Evolutionary conservation across 2,888 invertebrate species (phyloP).

Genomic region (Physocephala rufipes): DNA sequence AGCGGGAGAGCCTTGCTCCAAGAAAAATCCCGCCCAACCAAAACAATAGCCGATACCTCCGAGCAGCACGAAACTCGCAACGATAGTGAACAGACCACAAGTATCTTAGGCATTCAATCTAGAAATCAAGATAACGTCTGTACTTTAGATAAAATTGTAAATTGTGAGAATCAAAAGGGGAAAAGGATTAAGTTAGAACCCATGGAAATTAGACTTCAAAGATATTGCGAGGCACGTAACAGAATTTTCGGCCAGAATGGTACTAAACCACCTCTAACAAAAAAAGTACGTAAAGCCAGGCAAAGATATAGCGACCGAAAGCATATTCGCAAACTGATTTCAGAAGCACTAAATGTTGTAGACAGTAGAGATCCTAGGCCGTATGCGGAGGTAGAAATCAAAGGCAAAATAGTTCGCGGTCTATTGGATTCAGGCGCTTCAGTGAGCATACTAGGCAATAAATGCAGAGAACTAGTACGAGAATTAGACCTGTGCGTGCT

Average conservation of each 20-base stretch:
- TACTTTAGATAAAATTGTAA: neutral
- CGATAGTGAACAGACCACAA: too few species aligned
- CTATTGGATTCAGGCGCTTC: slow-evolving; percentile 25
- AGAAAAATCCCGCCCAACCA: neutral
- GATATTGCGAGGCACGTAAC: neutral
- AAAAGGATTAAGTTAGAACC: neutral
- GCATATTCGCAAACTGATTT: neutral
- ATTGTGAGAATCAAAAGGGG: neutral
- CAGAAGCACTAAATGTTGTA: neutral
- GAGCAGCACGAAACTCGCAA: too few species aligned
- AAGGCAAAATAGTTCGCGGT: slow-evolving; percentile 4
- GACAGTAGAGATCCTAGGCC: neutral
- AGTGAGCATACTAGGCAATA: slow-evolving; percentile 28
- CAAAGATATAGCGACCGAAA: neutral
- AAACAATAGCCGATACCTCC: neutral
- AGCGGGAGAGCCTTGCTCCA: slow-evolving; percentile 1
- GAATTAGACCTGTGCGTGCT: neutral
- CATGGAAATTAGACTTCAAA: neutral
- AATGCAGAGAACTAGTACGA: slow-evolving; percentile 6
- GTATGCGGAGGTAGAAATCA: neutral
- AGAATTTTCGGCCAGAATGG: neutral
- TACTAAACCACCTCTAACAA: neutral
- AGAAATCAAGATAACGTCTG: neutral
- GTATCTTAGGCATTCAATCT: neutral
- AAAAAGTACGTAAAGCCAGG: neutral